These are phyloP conservation scores for Scolopax rusticola DNA, from an alignment of 2,797 vertebrate genomes.

Conservation along the genomic window DNA sequence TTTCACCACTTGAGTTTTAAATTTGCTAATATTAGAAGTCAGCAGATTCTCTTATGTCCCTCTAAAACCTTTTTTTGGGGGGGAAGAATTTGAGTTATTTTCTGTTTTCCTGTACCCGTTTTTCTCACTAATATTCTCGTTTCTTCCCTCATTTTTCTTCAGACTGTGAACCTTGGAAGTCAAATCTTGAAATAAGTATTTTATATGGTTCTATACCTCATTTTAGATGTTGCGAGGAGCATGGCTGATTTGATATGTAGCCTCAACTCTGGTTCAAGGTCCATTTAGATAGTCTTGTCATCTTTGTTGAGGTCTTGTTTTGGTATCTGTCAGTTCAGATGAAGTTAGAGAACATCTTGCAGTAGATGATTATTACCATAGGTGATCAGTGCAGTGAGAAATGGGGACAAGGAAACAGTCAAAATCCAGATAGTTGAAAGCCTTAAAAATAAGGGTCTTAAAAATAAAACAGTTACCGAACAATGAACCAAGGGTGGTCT, in stretches of 20 bases:
- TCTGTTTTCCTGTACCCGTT: background rate
- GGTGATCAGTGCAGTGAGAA: conserved; percentile 13
- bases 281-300: background rate
- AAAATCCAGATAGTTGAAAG: conserved; percentile 1
- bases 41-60: background rate
- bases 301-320: background rate
- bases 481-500: conserved; percentile 8
- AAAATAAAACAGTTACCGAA: conserved; percentile 9
- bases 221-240: background rate
- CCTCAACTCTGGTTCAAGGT: background rate
- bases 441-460: background rate
- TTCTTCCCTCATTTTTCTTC: background rate
- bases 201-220: background rate
- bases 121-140: background rate
- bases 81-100: background rate
- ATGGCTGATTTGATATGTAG: background rate
- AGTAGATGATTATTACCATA: background rate
- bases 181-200: background rate
- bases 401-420: background rate
- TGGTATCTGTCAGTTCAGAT: background rate
- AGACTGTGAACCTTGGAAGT: background rate
- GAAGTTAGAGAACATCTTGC: background rate
- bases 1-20: background rate
- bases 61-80: background rate
- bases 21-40: background rate